phyloP scores from a whole-genome alignment of 64 coral and sea anemone genomes.

The Catalaphyllia jardinei region DNA sequence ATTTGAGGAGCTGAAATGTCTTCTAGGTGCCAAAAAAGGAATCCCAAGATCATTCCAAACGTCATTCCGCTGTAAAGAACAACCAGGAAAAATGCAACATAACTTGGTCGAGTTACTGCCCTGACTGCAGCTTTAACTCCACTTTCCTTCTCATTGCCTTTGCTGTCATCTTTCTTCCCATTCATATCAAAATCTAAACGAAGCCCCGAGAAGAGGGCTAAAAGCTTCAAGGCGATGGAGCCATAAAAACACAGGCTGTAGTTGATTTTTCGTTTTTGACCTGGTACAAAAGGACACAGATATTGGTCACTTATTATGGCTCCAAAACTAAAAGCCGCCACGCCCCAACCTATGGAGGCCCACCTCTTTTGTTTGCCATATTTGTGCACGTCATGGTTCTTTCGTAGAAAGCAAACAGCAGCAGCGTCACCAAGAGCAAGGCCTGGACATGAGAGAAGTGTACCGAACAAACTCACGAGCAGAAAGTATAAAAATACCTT shows the following conservation, averaged over 20 bases:
- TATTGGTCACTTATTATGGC: constrained; percentile 58
- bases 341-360: constrained; percentile 72
- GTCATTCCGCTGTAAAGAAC: constrained; percentile 67
- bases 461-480: constrained; percentile 58
- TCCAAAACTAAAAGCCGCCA: constrained; percentile 54
- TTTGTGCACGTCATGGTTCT: constrained; percentile 58
- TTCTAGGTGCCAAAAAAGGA: constrained; percentile 79
- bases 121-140: not conserved
- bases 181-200: constrained; percentile 57
- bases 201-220: constrained; percentile 54
- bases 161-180: not conserved
- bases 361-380: constrained; percentile 70
- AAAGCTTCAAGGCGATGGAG: constrained; percentile 52
- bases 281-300: constrained; percentile 38
- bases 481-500: constrained; percentile 39
- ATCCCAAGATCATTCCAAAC: constrained; percentile 66
- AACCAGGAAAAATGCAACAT: constrained; percentile 41
- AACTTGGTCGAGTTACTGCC: constrained; percentile 2
- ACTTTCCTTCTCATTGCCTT: not conserved
- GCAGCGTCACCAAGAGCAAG: constrained; percentile 69
- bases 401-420: constrained; percentile 34
- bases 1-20: constrained; percentile 53
- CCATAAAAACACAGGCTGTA: constrained; percentile 62
- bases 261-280: constrained; percentile 29
- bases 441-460: constrained; percentile 62